These are phyloP conservation scores for Panopea generosa DNA, from an alignment of 2,888 invertebrate genomes.

Conservation along the genomic window DNA sequence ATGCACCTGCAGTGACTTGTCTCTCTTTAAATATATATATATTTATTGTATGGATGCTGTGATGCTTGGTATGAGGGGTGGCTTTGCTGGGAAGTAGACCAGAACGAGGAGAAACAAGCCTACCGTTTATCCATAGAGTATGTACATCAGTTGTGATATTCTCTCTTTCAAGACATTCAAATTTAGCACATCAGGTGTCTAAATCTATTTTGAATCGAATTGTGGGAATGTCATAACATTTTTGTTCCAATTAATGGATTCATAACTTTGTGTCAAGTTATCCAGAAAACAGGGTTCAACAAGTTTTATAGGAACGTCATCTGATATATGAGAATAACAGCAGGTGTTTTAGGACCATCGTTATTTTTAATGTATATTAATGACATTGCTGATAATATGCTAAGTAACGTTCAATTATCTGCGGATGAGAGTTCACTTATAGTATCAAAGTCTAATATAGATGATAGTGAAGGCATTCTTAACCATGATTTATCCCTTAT, in stretches of 20 bases:
- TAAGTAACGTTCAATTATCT: slow-evolving; percentile 27
- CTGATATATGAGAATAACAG: too few relatives aligned
- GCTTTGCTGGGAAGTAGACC: slow-evolving; percentile 77
- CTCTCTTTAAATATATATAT: too few relatives aligned
- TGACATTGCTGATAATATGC: slow-evolving; percentile 35
- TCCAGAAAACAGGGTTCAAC: background rate
- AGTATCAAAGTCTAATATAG: too few relatives aligned
- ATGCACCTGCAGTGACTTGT: too few relatives aligned
- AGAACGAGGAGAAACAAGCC: slow-evolving; percentile 62
- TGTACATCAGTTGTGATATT: slow-evolving; percentile 27
- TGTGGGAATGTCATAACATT: background rate
- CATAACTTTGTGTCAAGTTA: background rate
- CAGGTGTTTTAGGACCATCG: too few relatives aligned
- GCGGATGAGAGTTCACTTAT: too few relatives aligned
- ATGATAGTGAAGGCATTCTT: too few relatives aligned
- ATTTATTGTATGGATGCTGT: slow-evolving; percentile 71
- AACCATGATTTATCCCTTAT: too few relatives aligned
- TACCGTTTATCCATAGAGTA: slow-evolving; percentile 11
- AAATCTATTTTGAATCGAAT: background rate
- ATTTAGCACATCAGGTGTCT: slow-evolving; percentile 10
- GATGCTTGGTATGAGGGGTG: slow-evolving; percentile 74
- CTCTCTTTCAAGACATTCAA: slow-evolving; percentile 26
- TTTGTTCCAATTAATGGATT: background rate
- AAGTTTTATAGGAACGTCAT: slow-evolving; percentile 22
- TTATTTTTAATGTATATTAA: slow-evolving; percentile 44